Evolutionary conservation across 2,888 invertebrate genomes (phyloP), one percentile per base, ranked within the genome.

Genomic region (Xestobium rufovillosum): DNA sequence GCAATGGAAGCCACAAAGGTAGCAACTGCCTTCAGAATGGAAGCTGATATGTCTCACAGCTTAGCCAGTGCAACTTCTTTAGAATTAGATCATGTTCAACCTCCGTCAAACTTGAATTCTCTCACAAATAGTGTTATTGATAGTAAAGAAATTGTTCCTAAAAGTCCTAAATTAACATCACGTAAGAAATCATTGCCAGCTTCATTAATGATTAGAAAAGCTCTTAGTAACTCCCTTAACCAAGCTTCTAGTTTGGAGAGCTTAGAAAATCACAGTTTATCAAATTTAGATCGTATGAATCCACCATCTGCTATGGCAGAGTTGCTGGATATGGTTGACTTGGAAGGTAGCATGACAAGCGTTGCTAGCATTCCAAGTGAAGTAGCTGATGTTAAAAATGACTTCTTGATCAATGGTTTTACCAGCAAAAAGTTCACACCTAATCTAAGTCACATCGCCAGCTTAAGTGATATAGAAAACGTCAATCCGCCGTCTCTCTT

Each of bases 341-440:
- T 84, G 75, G 83, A 83, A 47, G 78, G 79, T 43, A 89, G 88
- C 45, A 84, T 88, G 79, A 68, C 83, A 9, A 89, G 88, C 36
- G 83, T 89, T 0, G 82, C 83, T 0, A 89, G 88, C 57, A 80
- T 88, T 39, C 80, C 80, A 14, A 87, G 83, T 0, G 88, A 88
- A 64, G 73, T 81, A 3, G 82, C 75, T 0, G 85, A 84, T 38
- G 16, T 51, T 8, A 57, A 50, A 38, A 45, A 49, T 2, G 67
- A 68, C 26, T 65, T 63, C 13, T 56, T 66, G 15, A 57, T 66
- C 0, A 63, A 66, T 28, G 66, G 66, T 29, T 38, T 63, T 3
- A 56, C 64, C 0, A 55, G 51, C 10, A 47, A 40, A 36, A 51
- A 51, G 10, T 51, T 54, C 39, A 50, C 53, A 1, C 50, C 52